phyloP scores from a whole-genome alignment of 2,113 vertebrate species.

The Albula goreensis region DNA sequence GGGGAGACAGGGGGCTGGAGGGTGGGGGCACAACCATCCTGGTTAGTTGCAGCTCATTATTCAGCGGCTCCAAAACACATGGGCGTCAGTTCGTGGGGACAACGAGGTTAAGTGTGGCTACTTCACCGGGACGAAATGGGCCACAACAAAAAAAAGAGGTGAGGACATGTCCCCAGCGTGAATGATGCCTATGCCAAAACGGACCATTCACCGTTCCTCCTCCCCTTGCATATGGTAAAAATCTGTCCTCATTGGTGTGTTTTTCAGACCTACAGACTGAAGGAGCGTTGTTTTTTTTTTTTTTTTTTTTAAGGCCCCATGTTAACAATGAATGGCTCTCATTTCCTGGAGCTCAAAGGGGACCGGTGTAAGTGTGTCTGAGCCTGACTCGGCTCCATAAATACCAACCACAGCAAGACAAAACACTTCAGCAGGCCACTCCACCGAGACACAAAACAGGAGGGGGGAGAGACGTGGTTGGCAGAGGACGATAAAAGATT shows the following conservation, averaged over 20 bases:
- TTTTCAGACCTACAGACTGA: not conserved
- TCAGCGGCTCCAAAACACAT: not conserved
- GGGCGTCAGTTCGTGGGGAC: too few relatives aligned
- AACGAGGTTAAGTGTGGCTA: too few relatives aligned
- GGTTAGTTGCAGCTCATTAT: not conserved
- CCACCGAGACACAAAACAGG: conserved; percentile 24
- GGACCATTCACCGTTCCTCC: not conserved
- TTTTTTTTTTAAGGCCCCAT: not conserved
- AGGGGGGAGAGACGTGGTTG: conserved; percentile 3
- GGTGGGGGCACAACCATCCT: not conserved
- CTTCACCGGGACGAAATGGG: too few relatives aligned
- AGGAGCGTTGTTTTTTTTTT: conserved; percentile 3
- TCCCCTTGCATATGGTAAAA: not conserved
- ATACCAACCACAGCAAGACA: conserved; percentile 4
- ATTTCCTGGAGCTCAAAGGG: not conserved
- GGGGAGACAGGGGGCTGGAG: not conserved
- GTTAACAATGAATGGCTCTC: not conserved
- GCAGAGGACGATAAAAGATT: conserved; percentile 4
- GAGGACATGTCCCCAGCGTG: too few relatives aligned
- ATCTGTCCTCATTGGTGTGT: not conserved
- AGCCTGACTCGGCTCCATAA: not conserved
- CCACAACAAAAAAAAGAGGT: too few relatives aligned
- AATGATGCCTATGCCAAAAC: too few relatives aligned
- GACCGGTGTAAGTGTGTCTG: too few relatives aligned
- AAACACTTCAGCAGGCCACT: not conserved